Evolutionary conservation across 2,113 vertebrate genomes (phyloP), one percentile per base, ranked within the genome.

Genomic region (Ptychochromis oligacanthus): DNA sequence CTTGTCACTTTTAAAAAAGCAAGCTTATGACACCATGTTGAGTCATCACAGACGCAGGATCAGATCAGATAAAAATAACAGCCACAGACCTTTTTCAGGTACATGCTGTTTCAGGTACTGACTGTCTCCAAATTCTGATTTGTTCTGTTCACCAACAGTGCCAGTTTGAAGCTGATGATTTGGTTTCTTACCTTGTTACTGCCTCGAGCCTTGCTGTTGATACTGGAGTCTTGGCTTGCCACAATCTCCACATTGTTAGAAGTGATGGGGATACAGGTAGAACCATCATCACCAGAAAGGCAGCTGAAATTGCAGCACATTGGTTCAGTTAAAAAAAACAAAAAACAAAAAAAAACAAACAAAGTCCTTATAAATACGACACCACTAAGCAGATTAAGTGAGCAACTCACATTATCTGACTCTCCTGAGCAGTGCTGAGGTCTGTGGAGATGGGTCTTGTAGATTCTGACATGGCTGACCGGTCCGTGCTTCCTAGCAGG

Each of bases 221-320:
- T 99, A 94, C 97, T 97, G 6, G 98, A 99, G 89, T 99, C 98
- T 93, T 96, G 97, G 93, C 98, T 99, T n/a, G 98, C 97, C 65
- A 99, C 97, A 61, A 99, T 97, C 93, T 99, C 98, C 83, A 99
- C 98, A n/a, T 97, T 96, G 89, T 95, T 97, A 49, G 97, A 97
- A 28, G 95, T 96, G 89, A 99, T 99, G 85, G 97, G 95, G 64
- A 97, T 88, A 31, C 96, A 97, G 15, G 97, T 97, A 38, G 97
- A 98, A 40, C 96, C 96, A 89, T 99, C 97, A 8, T 98, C 97
- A 77, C 98, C 98, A 1, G 97, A 96, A 15, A 99, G 97, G 88
- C 95, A 97, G 90, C 98, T 99, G 86, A 36, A 87, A 89, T 57
- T 17, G 12, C 15, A 56, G 55, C 22, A 56, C 20, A 70, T 6